Evolutionary conservation across 2,113 vertebrate genomes (phyloP).

Genomic region (Scortum barcoo): DNA sequence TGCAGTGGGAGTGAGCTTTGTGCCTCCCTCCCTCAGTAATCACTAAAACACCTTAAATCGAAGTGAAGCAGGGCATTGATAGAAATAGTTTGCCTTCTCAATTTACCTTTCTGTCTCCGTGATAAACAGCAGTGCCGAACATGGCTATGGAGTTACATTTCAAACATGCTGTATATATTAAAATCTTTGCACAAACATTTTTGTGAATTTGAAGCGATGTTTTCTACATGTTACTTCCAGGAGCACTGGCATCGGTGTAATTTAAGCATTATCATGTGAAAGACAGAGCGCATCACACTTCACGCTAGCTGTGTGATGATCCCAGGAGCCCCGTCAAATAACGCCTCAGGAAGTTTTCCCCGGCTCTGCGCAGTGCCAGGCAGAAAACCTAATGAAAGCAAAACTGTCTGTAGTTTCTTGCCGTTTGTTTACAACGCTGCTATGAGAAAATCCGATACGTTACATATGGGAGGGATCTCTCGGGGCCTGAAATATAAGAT

Average conservation of each 20-base stretch:
- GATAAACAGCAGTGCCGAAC: not conserved
- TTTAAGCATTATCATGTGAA: not conserved
- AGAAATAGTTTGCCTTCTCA: not conserved
- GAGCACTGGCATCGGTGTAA: not conserved
- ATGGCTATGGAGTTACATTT: not conserved
- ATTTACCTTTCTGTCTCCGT: not conserved
- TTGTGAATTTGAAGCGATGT: not conserved
- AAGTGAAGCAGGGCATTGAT: not conserved
- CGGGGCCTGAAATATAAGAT: not conserved
- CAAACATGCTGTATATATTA: not conserved
- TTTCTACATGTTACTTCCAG: not conserved
- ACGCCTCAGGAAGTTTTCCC: not conserved
- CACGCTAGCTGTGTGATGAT: not conserved
- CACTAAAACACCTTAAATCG: not conserved
- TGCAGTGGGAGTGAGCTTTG: no score
- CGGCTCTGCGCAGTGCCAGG: not conserved
- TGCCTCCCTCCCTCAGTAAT: not conserved
- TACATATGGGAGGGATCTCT: constrained; percentile 13
- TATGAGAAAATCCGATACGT: constrained; percentile 5
- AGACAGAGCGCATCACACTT: not conserved
- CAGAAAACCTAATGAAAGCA: constrained; percentile 22
- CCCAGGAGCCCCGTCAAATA: not conserved
- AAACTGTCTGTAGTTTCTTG: constrained; percentile 8
- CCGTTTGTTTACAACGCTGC: constrained; percentile 20
- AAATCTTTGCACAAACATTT: not conserved